These are phyloP conservation scores for Megalonaias nervosa DNA, from an alignment of 1,140 invertebrate species.

Conservation along the genomic window DNA sequence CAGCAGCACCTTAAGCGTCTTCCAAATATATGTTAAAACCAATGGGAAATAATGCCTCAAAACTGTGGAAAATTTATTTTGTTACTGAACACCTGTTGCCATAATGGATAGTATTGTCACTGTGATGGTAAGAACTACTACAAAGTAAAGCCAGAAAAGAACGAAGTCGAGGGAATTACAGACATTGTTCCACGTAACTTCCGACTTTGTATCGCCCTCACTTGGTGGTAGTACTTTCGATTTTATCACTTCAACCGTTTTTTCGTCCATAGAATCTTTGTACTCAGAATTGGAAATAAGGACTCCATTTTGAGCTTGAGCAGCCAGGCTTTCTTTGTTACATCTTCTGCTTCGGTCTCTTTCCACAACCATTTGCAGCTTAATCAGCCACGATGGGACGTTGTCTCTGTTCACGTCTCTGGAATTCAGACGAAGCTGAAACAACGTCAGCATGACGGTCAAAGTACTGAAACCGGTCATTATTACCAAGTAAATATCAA, in stretches of 20 bases:
- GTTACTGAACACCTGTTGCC: no score
- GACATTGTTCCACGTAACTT: conserved; percentile 27
- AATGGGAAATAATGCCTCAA: no score
- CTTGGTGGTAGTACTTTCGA: not conserved
- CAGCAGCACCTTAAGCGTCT: no score
- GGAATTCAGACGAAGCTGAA: conserved; percentile 8
- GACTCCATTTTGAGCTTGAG: not conserved
- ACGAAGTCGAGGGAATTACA: conserved; percentile 9
- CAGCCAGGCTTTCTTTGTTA: not conserved
- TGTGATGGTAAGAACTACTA: not conserved
- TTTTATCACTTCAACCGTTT: conserved; percentile 4
- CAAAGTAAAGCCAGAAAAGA: conserved; percentile 18
- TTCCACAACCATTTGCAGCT: not conserved
- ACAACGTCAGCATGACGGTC: conserved; percentile 19
- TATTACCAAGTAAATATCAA: conserved; percentile 16
- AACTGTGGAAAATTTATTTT: no score
- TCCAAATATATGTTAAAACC: no score
- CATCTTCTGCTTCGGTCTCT: not conserved
- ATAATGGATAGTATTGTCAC: no score
- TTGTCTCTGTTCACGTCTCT: not conserved
- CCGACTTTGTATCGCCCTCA: not conserved
- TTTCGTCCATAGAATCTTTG: conserved; percentile 1
- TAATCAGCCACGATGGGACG: not conserved
- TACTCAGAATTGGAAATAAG: not conserved
- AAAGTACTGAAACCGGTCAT: conserved; percentile 8